Evolutionary conservation across 2,888 invertebrate species (phyloP).

Genomic region (Dolichomitus sp.): DNA sequence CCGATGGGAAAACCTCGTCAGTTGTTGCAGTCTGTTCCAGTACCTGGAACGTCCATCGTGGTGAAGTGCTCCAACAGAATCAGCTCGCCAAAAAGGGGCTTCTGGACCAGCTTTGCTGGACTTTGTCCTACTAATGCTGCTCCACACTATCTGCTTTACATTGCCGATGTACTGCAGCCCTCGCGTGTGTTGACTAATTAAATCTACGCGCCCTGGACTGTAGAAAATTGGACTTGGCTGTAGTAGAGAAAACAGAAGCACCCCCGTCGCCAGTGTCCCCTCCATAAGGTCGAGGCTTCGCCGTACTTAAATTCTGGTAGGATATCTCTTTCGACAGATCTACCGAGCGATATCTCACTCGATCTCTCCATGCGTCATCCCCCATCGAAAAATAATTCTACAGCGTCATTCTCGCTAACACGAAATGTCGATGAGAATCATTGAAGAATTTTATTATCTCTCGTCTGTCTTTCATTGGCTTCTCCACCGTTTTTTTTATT

Average conservation of each 20-base stretch:
- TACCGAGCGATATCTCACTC: conserved; percentile 39
- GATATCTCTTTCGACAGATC: conserved; percentile 34
- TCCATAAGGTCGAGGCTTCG: neutral
- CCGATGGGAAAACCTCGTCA: conserved; percentile 39
- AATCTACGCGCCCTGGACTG: conserved; percentile 19
- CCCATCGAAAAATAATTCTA: conserved; percentile 43
- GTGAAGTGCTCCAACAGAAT: conserved; percentile 18
- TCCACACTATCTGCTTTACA: conserved; percentile 5
- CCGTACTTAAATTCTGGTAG: conserved; percentile 38
- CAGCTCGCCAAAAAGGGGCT: conserved; percentile 20
- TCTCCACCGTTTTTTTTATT: neutral
- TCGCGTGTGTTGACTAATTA: conserved; percentile 44
- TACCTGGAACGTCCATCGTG: neutral
- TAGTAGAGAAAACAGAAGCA: conserved; percentile 18
- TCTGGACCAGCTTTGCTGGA: neutral
- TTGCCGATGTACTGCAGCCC: neutral
- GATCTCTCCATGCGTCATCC: conserved; percentile 61
- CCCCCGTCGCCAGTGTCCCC: conserved; percentile 11
- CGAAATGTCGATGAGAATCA: conserved; percentile 57
- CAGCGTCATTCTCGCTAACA: conserved; percentile 56
- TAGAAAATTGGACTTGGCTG: conserved; percentile 29
- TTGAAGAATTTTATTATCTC: conserved; percentile 22
- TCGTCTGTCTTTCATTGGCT: conserved; percentile 25
- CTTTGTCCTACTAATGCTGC: conserved; percentile 24
- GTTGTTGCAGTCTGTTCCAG: conserved; percentile 6